A percentile compares a stretch with the other conserved stretches of the same genome.
Evolutionary conservation across 2,113 vertebrate species (phyloP).

Genomic region (Canis aureus): DNA sequence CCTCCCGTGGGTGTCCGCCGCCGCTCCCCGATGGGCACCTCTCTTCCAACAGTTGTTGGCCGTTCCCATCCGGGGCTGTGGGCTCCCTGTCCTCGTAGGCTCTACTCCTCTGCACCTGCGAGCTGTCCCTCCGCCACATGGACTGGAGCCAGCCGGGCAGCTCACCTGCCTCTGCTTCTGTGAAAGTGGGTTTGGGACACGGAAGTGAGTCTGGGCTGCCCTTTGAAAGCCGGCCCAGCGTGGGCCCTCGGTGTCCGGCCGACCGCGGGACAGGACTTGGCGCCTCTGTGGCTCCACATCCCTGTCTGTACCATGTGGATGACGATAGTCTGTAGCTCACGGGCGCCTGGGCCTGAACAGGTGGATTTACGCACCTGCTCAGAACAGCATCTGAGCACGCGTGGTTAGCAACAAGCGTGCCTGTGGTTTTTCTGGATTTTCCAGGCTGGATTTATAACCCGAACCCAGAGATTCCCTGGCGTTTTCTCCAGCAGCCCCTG

Average conservation of each 20-base stretch:
- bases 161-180: not conserved
- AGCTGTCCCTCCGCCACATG: not conserved
- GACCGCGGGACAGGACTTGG: not conserved
- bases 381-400: fast-evolving
- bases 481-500: not conserved
- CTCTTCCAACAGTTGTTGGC: fast-evolving
- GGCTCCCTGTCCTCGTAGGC: not conserved
- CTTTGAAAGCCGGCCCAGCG: not conserved
- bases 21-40: fast-evolving
- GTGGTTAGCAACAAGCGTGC: fast-evolving
- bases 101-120: too few species aligned
- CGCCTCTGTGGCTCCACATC: not conserved
- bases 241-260: fast-evolving
- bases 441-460: too few species aligned
- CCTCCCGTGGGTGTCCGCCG: fast-evolving
- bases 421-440: not conserved
- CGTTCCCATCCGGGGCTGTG: fast-evolving
- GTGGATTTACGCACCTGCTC: fast-evolving
- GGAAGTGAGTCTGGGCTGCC: not conserved
- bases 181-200: not conserved
- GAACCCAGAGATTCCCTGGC: fast-evolving
- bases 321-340: fast-evolving
- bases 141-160: not conserved
- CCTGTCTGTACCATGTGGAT: not conserved
- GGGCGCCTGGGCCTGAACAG: fast-evolving